Evolutionary conservation across 2,888 invertebrate species (phyloP), one percentile per base, ranked within the genome.

Genomic region (Margaritifera margaritifera): DNA sequence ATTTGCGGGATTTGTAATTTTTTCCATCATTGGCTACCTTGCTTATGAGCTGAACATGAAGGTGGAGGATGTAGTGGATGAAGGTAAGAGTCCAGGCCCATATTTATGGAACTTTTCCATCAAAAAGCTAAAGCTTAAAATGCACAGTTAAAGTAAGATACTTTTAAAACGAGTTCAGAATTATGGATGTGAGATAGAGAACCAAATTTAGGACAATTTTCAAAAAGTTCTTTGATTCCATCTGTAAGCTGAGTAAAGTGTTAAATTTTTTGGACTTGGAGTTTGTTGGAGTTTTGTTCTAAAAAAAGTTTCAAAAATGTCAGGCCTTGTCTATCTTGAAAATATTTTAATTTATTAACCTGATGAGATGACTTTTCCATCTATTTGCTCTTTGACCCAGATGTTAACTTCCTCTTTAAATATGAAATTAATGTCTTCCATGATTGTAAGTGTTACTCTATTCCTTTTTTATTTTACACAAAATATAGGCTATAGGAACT

Each of bases 1-100:
- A 69, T 89, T 88, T 80, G 89, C 89, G 69, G 89, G 89, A 4
- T 86, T 88, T 77, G 88, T 89, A 51, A 88, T 89, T 63, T 89
- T 88, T 77, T 79, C 86, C 51, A 88, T 88, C 72, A 84, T 89
- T 66, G 89, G 89, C 5, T 88, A 88, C 75, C 72, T 89, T 60
- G 87, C 89, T 42, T 74, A 86, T 31, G 87, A 87, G 62, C 77
- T 88, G 54, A 74, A 84, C 42, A 85, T 85, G 82, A 71, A 78
- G 1, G 84, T 89, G 24, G 84, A 86, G 62, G 78, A 87, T 66
- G 89, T 89, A 0, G 88, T 88, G 4, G 86, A 86, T 54, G 80
- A 88, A 83, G 88, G 88, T 87, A 65, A 58, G 74, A 42, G 15
- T 42, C 42, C 8, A 11, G 8, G 11, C 15, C 42, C 42, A 24